phyloP scores from a whole-genome alignment of 2,113 vertebrate species.

The Phasianus colchicus region DNA sequence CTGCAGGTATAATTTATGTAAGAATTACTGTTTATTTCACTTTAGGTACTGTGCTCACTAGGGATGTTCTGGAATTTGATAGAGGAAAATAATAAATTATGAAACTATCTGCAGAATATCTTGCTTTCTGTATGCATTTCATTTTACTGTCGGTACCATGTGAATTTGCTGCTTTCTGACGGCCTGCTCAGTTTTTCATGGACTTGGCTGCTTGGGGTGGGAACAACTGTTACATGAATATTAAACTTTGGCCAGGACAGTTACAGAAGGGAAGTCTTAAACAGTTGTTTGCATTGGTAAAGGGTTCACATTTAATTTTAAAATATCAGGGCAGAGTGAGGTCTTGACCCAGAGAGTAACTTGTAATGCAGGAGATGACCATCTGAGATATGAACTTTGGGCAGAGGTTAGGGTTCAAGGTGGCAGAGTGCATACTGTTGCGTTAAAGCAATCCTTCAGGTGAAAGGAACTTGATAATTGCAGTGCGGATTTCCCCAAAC shows the following conservation, averaged over 20 bases:
- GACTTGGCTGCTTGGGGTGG: neutral
- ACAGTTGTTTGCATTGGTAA: neutral
- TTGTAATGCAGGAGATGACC: neutral
- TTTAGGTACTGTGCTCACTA: neutral
- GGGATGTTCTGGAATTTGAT: neutral
- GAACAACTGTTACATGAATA: neutral
- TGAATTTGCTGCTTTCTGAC: neutral
- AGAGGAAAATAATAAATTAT: neutral
- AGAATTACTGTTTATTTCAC: neutral
- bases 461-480: conserved; percentile 39
- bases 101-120: neutral
- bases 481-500: conserved; percentile 23
- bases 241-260: neutral
- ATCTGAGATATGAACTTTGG: neutral
- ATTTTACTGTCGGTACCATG: neutral
- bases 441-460: neutral
- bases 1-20: neutral
- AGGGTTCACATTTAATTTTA: neutral
- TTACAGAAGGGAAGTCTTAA: neutral
- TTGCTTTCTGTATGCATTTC: neutral
- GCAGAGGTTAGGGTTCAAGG: neutral
- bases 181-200: neutral
- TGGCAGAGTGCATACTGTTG: neutral
- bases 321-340: neutral
- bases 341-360: neutral